phyloP scores from a whole-genome alignment of 2,888 invertebrate genomes.

The Atrina japonica region DNA sequence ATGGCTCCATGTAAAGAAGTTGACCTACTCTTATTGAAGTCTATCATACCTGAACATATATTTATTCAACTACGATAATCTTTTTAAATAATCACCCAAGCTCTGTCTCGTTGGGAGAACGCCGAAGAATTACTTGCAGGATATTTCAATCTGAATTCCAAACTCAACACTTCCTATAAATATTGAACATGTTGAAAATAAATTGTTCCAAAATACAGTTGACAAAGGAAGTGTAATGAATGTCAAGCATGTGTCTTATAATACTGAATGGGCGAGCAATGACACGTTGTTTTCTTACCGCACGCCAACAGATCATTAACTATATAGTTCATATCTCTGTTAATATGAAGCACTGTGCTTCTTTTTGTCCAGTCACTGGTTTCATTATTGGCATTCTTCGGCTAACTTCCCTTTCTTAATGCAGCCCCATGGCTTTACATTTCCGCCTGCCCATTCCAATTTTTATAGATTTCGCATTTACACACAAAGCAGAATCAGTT shows the following conservation, averaged over 20 bases:
- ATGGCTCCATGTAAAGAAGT: conserved; percentile 9
- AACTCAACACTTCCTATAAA: too few species aligned
- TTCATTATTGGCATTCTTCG: conserved; percentile 37
- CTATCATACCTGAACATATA: conserved; percentile 16
- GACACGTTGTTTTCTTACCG: conserved; percentile 32
- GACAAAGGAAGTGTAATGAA: too few species aligned
- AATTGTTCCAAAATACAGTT: too few species aligned
- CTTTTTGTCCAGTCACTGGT: conserved; percentile 34
- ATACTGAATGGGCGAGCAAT: conserved; percentile 4
- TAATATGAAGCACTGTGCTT: conserved; percentile 36
- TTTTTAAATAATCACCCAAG: conserved; percentile 23
- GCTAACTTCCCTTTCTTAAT: conserved; percentile 46
- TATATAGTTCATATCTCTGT: conserved; percentile 30
- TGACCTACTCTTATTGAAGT: conserved; percentile 19
- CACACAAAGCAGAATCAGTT: conserved; percentile 45
- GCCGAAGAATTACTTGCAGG: too few species aligned
- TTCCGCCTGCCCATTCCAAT: conserved; percentile 46
- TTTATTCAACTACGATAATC: conserved; percentile 16
- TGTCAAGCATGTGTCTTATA: too few species aligned
- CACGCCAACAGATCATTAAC: conserved; percentile 43
- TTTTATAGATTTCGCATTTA: conserved; percentile 51
- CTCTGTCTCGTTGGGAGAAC: not conserved
- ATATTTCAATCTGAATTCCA: too few species aligned
- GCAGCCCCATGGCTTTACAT: conserved; percentile 45
- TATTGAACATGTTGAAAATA: too few species aligned